A percentile compares a stretch with the other conserved stretches of the same genome.
phyloP scores from a whole-genome alignment of 2,797 vertebrate genomes.

The Amblyopsis hoosieri region DNA sequence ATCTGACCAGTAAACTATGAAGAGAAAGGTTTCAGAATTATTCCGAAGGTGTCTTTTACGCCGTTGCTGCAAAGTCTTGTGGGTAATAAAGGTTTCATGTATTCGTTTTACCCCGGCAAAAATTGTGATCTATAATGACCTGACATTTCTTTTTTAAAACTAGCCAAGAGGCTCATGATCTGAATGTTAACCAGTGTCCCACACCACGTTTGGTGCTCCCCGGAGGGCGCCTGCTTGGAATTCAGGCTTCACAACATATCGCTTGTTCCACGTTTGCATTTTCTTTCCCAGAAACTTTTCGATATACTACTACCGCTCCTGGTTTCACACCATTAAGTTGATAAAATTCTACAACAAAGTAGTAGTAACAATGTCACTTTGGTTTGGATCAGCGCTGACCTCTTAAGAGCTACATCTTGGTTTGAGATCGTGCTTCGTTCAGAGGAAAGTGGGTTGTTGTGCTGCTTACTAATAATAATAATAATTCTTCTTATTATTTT shows the following conservation, averaged over 20 bases:
- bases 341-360: no score
- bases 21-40: constrained; percentile 72
- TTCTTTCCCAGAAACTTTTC: not conserved
- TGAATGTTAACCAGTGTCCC: constrained; percentile 78
- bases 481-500: not conserved
- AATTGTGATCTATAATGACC: constrained; percentile 83
- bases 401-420: no score
- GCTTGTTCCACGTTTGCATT: not conserved
- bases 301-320: no score
- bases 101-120: constrained; percentile 81
- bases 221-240: constrained; percentile 60
- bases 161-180: constrained; percentile 74
- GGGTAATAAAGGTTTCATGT: constrained; percentile 88
- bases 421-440: no score
- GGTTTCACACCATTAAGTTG: no score
- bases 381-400: no score
- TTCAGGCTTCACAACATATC: constrained; percentile 38
- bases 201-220: constrained; percentile 58
- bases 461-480: constrained; percentile 39
- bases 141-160: constrained; percentile 82
- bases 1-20: constrained; percentile 70
- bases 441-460: not conserved
- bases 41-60: constrained; percentile 75
- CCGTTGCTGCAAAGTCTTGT: constrained; percentile 71
- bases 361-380: no score